These are phyloP conservation scores for Sminthopsis crassicaudata DNA, from an alignment of 2,113 vertebrate genomes.

Conservation along the genomic window DNA sequence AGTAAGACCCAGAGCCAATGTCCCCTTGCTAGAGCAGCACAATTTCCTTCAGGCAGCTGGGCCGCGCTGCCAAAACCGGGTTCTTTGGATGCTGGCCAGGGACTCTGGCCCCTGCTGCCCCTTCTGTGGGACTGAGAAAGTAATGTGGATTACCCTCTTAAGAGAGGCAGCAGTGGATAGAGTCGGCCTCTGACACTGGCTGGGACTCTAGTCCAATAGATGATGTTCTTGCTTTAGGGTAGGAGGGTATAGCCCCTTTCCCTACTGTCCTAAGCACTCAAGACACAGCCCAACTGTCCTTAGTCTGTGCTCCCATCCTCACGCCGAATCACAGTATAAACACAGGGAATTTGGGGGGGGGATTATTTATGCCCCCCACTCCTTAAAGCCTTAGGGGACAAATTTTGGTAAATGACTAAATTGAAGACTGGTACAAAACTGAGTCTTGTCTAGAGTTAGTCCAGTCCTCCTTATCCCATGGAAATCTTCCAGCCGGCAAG, in stretches of 20 bases:
- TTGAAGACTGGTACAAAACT: background rate
- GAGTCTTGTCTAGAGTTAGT: background rate
- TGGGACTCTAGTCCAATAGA: background rate
- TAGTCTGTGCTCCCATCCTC: background rate
- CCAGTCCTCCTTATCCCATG: no score
- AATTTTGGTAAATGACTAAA: background rate
- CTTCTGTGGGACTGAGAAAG: background rate
- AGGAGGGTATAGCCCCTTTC: background rate
- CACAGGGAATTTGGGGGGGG: background rate
- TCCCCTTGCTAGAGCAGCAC: background rate
- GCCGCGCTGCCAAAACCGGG: background rate
- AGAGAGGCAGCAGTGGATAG: slow-evolving; percentile 15
- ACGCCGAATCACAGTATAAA: background rate
- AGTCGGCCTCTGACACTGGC: background rate
- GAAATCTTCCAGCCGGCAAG: background rate
- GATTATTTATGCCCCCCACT: background rate
- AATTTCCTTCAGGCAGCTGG: background rate
- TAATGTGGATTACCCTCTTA: background rate
- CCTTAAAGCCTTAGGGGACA: background rate
- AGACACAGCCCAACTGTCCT: background rate
- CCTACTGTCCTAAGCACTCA: background rate
- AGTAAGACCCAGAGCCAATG: background rate
- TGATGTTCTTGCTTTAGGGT: background rate
- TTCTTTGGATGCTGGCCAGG: background rate
- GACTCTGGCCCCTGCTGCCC: background rate